phyloP scores from a whole-genome alignment of 2,797 vertebrate genomes.

The Sphenodon punctatus region DNA sequence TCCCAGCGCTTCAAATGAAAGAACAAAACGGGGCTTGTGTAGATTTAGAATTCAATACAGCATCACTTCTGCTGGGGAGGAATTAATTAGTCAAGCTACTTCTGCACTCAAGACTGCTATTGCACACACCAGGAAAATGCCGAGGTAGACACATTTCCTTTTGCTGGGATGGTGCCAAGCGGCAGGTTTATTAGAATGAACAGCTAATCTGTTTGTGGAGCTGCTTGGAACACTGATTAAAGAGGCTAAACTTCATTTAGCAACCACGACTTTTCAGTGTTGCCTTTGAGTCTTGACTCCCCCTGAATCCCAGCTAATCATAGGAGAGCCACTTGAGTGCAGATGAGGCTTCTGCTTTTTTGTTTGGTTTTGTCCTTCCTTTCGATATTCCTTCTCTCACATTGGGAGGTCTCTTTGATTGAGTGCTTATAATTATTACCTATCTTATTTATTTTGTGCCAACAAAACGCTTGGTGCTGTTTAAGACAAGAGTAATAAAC shows the following conservation, averaged over 20 bases:
- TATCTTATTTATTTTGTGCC: not conserved
- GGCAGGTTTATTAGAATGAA: not conserved
- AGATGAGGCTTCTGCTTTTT: not conserved
- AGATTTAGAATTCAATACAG: not conserved
- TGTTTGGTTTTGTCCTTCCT: accelerated
- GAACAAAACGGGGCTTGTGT: not conserved
- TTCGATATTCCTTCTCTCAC: not conserved
- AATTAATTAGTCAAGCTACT: not conserved
- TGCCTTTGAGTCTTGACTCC: not conserved
- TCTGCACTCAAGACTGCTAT: not conserved
- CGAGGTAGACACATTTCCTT: not conserved
- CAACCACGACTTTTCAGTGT: not conserved
- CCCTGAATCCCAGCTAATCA: not conserved
- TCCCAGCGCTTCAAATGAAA: not conserved
- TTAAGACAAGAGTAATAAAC: not conserved
- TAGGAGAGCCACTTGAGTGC: not conserved
- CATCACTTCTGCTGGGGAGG: not conserved
- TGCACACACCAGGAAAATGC: not conserved
- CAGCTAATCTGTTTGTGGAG: not conserved
- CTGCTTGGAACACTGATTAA: not conserved
- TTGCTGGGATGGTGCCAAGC: not conserved
- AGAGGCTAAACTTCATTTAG: not conserved
- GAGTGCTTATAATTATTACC: not conserved
- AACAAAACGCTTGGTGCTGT: not conserved
- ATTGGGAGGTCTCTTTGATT: not conserved